phyloP scores from a whole-genome alignment of 2,797 vertebrate species.

The Chelon labrosus region DNA sequence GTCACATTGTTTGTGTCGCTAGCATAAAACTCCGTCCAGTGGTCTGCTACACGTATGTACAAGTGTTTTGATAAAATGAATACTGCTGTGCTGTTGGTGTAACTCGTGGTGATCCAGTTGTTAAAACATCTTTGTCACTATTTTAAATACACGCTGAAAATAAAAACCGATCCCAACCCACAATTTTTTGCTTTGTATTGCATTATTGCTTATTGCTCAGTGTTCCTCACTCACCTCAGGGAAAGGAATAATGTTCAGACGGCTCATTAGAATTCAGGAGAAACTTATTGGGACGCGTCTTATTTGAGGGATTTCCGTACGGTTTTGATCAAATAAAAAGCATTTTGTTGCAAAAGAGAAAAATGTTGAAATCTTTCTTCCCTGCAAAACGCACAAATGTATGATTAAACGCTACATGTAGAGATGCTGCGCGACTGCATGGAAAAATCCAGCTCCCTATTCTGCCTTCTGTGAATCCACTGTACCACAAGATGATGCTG shows the following conservation, averaged over 20 bases:
- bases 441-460: not conserved
- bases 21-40: not conserved
- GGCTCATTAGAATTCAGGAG: not conserved
- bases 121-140: slow-evolving; percentile 24
- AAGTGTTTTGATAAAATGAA: slow-evolving; percentile 8
- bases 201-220: slow-evolving; percentile 19
- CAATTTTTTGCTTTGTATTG: not conserved
- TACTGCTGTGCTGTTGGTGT: slow-evolving; percentile 14
- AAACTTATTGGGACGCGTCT: not conserved
- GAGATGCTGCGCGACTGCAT: too few relatives aligned
- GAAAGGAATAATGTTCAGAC: too few relatives aligned
- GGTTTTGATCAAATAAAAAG: not conserved
- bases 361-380: not conserved
- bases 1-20: slow-evolving; percentile 4
- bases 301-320: not conserved
- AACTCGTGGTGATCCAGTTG: slow-evolving; percentile 8
- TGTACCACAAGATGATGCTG: slow-evolving; percentile 51
- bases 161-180: slow-evolving; percentile 26
- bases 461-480: not conserved
- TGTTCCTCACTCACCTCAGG: not conserved
- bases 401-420: too few relatives aligned
- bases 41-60: not conserved
- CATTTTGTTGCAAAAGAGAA: not conserved
- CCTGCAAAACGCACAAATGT: too few relatives aligned
- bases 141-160: slow-evolving; percentile 28